Percentiles rank a stretch among this genome's conserved stretches.
Evolutionary conservation across 2,113 vertebrate species (phyloP).

Genomic region (Oncorhynchus kisutch): DNA sequence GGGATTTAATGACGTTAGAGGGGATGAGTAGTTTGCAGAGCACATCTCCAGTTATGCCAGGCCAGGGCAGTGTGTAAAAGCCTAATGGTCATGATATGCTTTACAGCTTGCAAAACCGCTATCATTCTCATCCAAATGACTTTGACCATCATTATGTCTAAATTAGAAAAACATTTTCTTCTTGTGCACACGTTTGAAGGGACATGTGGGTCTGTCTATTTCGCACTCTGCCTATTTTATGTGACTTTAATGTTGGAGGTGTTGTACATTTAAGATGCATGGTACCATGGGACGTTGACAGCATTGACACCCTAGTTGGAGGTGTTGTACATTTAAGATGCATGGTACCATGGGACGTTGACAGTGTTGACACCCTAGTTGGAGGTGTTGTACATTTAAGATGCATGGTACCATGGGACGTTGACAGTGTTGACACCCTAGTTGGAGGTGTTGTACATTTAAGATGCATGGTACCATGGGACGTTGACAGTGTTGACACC

Average conservation of each 20-base stretch:
- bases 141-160: conserved; percentile 88
- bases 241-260: not conserved
- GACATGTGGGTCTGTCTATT: conserved; percentile 57
- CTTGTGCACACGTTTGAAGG: conserved; percentile 63
- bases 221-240: conserved; percentile 52
- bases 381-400: not conserved
- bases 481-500: no score
- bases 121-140: conserved; percentile 92
- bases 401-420: not conserved
- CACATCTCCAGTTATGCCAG: conserved; percentile 81
- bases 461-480: not conserved
- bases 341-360: not conserved
- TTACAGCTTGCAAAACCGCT: conserved; percentile 89
- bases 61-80: conserved; percentile 76
- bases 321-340: not conserved
- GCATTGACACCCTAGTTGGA: no score
- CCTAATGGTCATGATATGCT: conserved; percentile 89
- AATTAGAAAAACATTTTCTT: conserved; percentile 75
- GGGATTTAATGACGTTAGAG: conserved; percentile 95
- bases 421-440: no score
- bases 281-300: no score
- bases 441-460: not conserved
- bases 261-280: not conserved
- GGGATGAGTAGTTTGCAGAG: conserved; percentile 83
- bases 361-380: no score